Evolutionary conservation across 1,140 invertebrate genomes (phyloP).

Genomic region (Cotesia vestalis): DNA sequence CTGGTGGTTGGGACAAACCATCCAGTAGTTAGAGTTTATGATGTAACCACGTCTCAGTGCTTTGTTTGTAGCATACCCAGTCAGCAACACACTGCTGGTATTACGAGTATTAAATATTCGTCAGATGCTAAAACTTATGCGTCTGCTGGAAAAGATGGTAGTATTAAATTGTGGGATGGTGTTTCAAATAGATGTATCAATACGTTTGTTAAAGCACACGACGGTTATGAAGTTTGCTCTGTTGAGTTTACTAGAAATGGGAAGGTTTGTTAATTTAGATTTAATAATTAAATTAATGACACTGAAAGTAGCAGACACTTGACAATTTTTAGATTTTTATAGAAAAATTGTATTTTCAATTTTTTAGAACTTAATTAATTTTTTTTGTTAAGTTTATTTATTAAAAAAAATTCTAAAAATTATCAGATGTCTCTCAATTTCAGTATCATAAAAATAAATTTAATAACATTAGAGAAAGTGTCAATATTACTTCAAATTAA

Average conservation of each 20-base stretch:
- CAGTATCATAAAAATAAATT: too few species aligned
- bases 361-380: too few species aligned
- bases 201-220: constrained; percentile 92
- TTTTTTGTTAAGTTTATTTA: too few species aligned
- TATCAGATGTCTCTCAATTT: too few species aligned
- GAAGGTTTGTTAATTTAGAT: constrained; percentile 75
- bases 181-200: constrained; percentile 95
- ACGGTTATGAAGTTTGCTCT: constrained; percentile 93
- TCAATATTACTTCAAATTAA: too few species aligned
- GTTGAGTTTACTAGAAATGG: constrained; percentile 95
- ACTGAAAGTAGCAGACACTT: neutral
- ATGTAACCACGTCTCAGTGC: constrained; percentile 94
- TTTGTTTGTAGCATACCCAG: constrained; percentile 90
- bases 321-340: too few species aligned
- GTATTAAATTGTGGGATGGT: constrained; percentile 96
- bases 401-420: too few species aligned
- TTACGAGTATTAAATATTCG: constrained; percentile 85
- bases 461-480: too few species aligned
- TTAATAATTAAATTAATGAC: neutral
- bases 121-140: constrained; percentile 88
- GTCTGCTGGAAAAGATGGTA: constrained; percentile 90
- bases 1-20: constrained; percentile 93
- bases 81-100: constrained; percentile 89
- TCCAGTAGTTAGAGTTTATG: constrained; percentile 90
- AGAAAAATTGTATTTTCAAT: too few species aligned